phyloP scores from a whole-genome alignment of 2,888 invertebrate species.

The Kryphioiulus occultus region DNA sequence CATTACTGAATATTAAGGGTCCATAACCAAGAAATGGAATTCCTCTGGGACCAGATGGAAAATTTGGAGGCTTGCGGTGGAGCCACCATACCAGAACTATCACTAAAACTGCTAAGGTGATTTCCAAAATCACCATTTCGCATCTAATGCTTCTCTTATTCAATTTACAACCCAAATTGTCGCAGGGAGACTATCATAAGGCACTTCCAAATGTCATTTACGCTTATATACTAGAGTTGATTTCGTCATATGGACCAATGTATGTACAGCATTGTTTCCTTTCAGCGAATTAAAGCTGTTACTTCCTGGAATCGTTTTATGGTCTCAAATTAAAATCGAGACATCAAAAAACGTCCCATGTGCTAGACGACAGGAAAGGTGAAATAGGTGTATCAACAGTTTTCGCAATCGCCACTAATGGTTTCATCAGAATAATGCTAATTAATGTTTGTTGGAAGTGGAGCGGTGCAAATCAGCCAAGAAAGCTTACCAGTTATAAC shows the following conservation, averaged over 20 bases:
- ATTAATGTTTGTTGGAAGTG: no score
- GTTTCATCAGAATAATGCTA: no score
- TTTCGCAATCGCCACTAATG: no score
- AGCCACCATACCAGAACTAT: background rate
- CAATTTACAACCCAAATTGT: no score
- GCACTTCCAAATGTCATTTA: background rate
- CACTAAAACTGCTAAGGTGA: background rate
- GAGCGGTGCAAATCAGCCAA: no score
- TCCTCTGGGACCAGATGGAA: conserved; percentile 91
- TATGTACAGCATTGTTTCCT: background rate
- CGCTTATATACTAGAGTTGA: background rate
- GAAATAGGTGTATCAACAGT: no score
- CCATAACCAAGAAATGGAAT: conserved; percentile 83
- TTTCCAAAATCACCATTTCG: background rate
- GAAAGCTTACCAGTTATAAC: no score
- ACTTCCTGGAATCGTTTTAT: background rate
- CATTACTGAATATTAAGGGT: conserved; percentile 74
- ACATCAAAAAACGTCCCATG: no score
- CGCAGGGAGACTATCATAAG: no score
- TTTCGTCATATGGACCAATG: background rate
- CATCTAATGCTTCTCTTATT: background rate
- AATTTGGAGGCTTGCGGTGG: conserved; percentile 54
- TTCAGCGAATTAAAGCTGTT: background rate
- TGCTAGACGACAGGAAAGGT: no score
- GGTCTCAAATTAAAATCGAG: background rate